Conservation (phyloP, 2,797 vertebrate genomes). For the Lagorchestes hirsutus region DNA sequence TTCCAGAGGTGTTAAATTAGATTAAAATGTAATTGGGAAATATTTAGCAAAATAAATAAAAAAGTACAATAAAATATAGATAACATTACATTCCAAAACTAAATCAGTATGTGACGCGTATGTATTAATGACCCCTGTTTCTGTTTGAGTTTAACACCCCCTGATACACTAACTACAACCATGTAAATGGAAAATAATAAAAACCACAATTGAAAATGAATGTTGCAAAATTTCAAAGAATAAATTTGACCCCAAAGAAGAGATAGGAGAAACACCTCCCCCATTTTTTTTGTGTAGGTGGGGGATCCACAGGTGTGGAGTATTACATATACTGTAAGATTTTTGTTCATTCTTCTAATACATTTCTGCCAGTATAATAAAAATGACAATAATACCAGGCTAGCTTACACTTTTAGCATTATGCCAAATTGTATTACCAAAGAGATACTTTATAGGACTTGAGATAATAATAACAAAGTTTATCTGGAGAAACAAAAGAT, state of each 20-base stretch:
- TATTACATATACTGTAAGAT: not conserved
- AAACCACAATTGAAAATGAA: not conserved
- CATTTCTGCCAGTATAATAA: not conserved
- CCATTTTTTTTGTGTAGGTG: not conserved
- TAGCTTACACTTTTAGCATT: not conserved
- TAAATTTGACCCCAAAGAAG: not conserved
- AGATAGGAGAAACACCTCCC: not conserved
- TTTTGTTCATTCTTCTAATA: not conserved
- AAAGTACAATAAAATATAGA: not conserved
- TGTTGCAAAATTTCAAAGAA: not conserved
- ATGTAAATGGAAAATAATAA: not conserved
- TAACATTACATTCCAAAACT: not conserved
- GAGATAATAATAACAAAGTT: not conserved
- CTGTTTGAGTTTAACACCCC: not conserved
- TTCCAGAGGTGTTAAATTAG: not conserved
- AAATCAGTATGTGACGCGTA: not conserved
- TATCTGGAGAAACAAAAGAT: not conserved
- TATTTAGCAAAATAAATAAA: not conserved
- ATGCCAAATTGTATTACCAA: not conserved
- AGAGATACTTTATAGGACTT: not conserved
- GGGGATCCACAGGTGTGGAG: not conserved
- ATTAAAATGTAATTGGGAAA: not conserved
- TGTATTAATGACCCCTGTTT: not conserved
- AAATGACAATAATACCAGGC: not conserved
- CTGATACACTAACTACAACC: not conserved